A percentile compares a stretch with the other conserved stretches of the same genome.
Evolutionary conservation across 2,888 invertebrate genomes (phyloP).

Genomic region (Erebia palarica): DNA sequence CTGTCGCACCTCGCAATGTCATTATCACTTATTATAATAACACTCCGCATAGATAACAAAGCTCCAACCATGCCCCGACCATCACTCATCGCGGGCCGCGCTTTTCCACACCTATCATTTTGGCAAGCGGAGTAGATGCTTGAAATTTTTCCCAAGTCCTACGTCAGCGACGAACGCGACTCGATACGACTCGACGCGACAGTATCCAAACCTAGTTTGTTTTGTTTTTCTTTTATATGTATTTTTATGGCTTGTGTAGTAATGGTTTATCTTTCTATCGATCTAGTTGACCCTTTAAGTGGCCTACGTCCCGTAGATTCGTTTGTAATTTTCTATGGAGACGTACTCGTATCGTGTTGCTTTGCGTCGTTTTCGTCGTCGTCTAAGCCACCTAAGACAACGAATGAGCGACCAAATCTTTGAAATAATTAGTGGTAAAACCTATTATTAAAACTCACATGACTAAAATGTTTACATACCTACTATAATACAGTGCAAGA

Average conservation of each 20-base stretch:
- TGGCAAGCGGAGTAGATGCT: constrained; percentile 35
- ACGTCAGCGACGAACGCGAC: background rate
- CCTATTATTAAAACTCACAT: constrained; percentile 22
- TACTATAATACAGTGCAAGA: constrained; percentile 21
- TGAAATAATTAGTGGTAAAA: constrained; percentile 23
- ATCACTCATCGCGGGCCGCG: constrained; percentile 55
- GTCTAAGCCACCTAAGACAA: too few relatives aligned
- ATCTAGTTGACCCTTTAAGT: too few relatives aligned
- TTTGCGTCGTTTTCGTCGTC: too few relatives aligned
- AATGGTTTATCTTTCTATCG: too few relatives aligned
- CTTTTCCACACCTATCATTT: constrained; percentile 29
- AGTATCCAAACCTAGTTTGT: too few relatives aligned
- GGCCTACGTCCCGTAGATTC: too few relatives aligned
- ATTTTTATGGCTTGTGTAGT: too few relatives aligned
- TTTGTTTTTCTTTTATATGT: too few relatives aligned
- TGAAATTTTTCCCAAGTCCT: background rate
- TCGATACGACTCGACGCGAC: background rate
- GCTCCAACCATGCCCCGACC: constrained; percentile 33
- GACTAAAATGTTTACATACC: constrained; percentile 12
- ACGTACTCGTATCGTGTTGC: too few relatives aligned
- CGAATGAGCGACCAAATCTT: constrained; percentile 13
- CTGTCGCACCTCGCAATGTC: constrained; percentile 76
- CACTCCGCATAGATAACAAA: constrained; percentile 58
- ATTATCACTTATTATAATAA: constrained; percentile 75
- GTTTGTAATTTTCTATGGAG: too few relatives aligned